Evolutionary conservation across 2,113 vertebrate genomes (phyloP).

Genomic region (Pantherophis guttatus): DNA sequence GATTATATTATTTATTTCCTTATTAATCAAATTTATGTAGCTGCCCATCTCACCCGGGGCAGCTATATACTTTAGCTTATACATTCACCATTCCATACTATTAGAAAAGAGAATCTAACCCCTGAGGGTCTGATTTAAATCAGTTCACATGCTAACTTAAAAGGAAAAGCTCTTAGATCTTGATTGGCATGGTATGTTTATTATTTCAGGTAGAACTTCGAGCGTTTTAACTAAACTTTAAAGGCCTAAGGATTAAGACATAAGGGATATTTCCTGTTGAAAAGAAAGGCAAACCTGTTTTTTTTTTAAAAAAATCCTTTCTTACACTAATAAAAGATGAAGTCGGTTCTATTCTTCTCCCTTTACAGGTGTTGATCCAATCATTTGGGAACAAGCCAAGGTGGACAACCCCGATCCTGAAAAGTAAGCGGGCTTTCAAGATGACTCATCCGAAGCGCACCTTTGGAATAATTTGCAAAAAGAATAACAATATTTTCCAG

Average conservation of each 20-base stretch:
- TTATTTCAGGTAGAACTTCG: not conserved
- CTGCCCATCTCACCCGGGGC: not conserved
- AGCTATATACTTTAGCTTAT: not conserved
- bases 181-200: not conserved
- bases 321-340: not conserved
- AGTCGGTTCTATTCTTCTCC: not conserved
- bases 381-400: conserved; percentile 99
- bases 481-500: not conserved
- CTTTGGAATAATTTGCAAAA: not conserved
- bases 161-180: not conserved
- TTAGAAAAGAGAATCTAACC: not conserved
- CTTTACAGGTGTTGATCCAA: conserved; percentile 89
- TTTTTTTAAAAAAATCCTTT: too few species aligned
- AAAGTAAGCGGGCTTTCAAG: conserved; percentile 77
- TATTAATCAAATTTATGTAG: not conserved
- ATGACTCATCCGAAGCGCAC: too few species aligned
- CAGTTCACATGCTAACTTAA: not conserved
- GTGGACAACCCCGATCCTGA: conserved; percentile 97
- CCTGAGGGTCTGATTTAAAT: not conserved
- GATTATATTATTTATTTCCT: not conserved
- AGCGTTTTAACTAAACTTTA: not conserved
- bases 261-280: not conserved
- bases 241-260: not conserved
- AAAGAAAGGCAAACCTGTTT: not conserved
- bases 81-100: not conserved